Conservation (phyloP, 2,113 vertebrate genomes). For the Rhabdornis inornatus region DNA sequence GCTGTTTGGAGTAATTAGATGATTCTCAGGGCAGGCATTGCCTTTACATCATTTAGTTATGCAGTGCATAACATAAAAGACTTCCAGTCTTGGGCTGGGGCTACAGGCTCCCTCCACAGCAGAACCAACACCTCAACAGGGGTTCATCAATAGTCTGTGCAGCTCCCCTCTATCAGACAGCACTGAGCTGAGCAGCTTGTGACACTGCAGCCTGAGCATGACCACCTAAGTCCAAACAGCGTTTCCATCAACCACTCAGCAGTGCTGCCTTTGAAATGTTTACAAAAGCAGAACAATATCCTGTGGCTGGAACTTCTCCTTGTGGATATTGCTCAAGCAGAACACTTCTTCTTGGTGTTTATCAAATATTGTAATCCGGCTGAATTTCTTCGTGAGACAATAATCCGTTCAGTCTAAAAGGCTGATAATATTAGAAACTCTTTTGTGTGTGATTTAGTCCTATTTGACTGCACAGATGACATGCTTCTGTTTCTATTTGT, state of each 20-base stretch:
- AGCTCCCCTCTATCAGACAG: accelerated
- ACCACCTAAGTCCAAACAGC: neutral
- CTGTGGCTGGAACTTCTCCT: neutral
- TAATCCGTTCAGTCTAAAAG: neutral
- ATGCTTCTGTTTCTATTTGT: neutral
- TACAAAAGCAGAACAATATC: neutral
- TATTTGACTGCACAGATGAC: neutral
- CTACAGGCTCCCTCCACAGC: neutral
- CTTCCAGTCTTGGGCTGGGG: neutral
- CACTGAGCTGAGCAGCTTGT: neutral
- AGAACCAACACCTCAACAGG: accelerated
- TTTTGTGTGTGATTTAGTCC: neutral
- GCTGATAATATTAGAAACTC: neutral
- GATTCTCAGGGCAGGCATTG: neutral
- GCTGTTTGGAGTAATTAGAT: neutral
- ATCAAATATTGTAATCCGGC: neutral
- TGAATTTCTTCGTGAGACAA: neutral
- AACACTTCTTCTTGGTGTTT: neutral
- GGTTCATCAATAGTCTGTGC: neutral
- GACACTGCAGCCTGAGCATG: accelerated
- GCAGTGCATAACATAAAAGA: neutral
- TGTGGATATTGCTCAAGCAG: neutral
- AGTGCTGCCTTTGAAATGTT: neutral
- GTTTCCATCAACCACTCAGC: neutral
- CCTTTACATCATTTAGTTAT: neutral